A percentile compares a stretch with the other conserved stretches of the same genome.
phyloP scores from a whole-genome alignment of 2,797 vertebrate genomes.

The Halcyon smyrnensis region DNA sequence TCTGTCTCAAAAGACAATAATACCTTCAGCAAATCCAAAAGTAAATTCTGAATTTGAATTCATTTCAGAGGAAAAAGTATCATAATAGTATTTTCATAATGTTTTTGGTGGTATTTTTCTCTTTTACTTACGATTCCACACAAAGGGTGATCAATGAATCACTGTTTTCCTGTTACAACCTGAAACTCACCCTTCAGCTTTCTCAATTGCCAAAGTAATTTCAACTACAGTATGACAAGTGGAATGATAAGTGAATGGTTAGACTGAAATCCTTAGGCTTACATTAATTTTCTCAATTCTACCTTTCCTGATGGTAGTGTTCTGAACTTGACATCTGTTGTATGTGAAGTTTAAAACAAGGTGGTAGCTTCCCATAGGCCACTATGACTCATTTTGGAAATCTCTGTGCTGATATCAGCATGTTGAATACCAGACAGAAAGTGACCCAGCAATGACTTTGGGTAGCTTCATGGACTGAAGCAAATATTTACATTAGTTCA shows the following conservation, averaged over 20 bases:
- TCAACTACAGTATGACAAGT: neutral
- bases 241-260: neutral
- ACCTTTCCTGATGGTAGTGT: neutral
- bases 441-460: slow-evolving; percentile 21
- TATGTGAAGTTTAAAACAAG: neutral
- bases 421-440: neutral
- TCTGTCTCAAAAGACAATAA: neutral
- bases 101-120: neutral
- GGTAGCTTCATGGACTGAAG: slow-evolving; percentile 14
- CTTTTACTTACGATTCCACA: neutral
- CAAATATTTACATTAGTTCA: slow-evolving; percentile 74
- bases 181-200: neutral
- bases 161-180: neutral
- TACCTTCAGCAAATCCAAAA: neutral
- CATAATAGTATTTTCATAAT: neutral
- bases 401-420: neutral
- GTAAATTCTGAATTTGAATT: neutral
- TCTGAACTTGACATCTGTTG: neutral
- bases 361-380: neutral
- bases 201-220: neutral
- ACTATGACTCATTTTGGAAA: neutral
- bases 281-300: neutral
- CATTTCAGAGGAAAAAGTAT: neutral
- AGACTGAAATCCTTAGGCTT: neutral
- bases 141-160: neutral